Evolutionary conservation across 1,140 invertebrate genomes (phyloP), one percentile per base, ranked within the genome.

Genomic region (Archegozetes longisetosus): DNA sequence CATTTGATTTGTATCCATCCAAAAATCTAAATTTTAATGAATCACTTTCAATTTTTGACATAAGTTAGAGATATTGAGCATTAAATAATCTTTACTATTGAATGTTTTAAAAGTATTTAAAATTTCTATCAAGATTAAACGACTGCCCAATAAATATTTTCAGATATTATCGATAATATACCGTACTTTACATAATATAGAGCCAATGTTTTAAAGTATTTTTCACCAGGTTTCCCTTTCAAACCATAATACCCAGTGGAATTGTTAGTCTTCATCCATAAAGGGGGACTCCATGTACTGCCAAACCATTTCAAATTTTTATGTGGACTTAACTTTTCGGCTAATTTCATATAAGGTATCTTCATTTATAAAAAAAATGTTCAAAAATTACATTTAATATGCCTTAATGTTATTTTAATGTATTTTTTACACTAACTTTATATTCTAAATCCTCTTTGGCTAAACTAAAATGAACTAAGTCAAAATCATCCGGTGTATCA

Each of bases 251-350:
- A 66, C 13, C 78, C 78, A 59, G 70, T 74, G 63, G 78, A 73
- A 24, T 82, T 74, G 66, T 84, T 88, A 0, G 81, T 84, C 73
- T 96, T 96, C 90, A 96, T 95, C 90, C 89, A 96, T 4, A 75
- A 71, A 0, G 92, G 92, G 0, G 90, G 78, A 56, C 82, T 83
- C 91, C 91, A 95, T 0, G 85, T 78, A 13, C 81, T 77, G 0
- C 78, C 79, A 56, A 90, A 73, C 1, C 89, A 70, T 58, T 76
- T 66, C 66, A 81, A 62, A 53, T 71, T 64, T 49, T 72, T 64
- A 3, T 66, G 61, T 49, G 67, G 51, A 6, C 14, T 72, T 32
- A 79, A 53, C 14, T 66, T 58, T 50, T 69, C 64, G 13, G 81
- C 81, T 62, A 70, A 61, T 60, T 78, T 70, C 25, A 86, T 79